A percentile compares a stretch with the other conserved stretches of the same genome.
phyloP scores from a whole-genome alignment of 2,113 vertebrate genomes.

The Mellivora capensis region DNA sequence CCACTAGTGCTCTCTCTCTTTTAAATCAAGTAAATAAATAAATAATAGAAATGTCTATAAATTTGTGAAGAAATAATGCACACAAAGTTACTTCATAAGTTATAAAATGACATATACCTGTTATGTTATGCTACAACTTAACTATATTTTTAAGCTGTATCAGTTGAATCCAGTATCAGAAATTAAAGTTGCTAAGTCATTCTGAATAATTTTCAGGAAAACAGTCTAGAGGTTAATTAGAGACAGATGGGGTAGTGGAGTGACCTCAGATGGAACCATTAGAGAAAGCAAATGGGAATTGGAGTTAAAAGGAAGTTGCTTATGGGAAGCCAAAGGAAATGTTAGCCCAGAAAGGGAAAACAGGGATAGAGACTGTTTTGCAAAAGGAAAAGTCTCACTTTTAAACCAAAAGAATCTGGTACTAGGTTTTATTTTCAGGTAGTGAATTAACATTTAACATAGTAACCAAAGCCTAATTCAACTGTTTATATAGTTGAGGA shows the following conservation, averaged over 20 bases:
- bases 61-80: neutral
- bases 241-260: neutral
- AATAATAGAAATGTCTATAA: neutral
- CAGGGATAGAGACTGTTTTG: neutral
- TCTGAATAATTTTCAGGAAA: neutral
- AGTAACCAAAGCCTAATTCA: neutral
- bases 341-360: neutral
- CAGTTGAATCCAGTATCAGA: neutral
- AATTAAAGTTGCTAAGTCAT: constrained; percentile 33
- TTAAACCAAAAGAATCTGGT: neutral
- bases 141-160: constrained; percentile 11
- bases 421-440: neutral
- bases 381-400: neutral
- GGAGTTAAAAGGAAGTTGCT: neutral
- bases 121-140: neutral
- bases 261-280: neutral
- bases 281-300: neutral
- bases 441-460: neutral
- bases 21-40: too few species aligned
- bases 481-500: neutral
- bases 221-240: neutral
- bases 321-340: neutral
- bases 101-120: neutral
- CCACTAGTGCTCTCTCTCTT: neutral
- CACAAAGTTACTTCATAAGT: neutral